These are phyloP conservation scores for Hololepta plana DNA, from an alignment of 2,888 invertebrate species.

Conservation along the genomic window DNA sequence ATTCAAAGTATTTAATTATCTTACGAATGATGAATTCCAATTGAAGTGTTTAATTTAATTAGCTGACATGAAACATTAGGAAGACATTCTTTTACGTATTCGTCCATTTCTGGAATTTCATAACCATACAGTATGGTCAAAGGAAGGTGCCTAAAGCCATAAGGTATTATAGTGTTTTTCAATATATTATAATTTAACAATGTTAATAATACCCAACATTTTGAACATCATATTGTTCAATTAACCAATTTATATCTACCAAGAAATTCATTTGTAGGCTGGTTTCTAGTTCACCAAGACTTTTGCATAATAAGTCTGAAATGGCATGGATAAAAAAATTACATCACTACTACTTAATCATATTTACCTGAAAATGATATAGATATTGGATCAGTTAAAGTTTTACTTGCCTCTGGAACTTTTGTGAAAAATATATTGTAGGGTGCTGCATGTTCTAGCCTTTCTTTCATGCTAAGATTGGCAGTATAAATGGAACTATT, in stretches of 20 bases:
- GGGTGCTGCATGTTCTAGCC: constrained; percentile 47
- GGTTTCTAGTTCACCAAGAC: constrained; percentile 53
- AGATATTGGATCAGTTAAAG: constrained; percentile 43
- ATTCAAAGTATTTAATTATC: constrained; percentile 21
- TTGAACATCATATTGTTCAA: constrained; percentile 49
- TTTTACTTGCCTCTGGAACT: constrained; percentile 42
- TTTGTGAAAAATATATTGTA: constrained; percentile 61
- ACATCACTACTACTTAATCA: too few species aligned
- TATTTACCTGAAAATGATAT: constrained; percentile 52
- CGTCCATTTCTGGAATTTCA: constrained; percentile 29
- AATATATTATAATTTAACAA: too few species aligned
- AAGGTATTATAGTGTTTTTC: constrained; percentile 2
- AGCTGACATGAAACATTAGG: constrained; percentile 47
- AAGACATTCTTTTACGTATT: constrained; percentile 31
- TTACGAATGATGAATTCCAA: constrained; percentile 78
- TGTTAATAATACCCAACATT: constrained; percentile 5
- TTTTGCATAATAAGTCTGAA: constrained; percentile 58
- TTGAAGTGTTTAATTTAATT: constrained; percentile 58
- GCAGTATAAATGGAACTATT: too few species aligned
- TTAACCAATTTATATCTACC: constrained; percentile 78
- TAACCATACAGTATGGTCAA: constrained; percentile 66
- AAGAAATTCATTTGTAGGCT: constrained; percentile 85
- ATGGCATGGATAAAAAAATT: constrained; percentile 17
- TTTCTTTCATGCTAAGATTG: constrained; percentile 44
- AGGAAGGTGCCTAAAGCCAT: constrained; percentile 39